phyloP scores from a whole-genome alignment of 2,113 vertebrate species.

The Rafetus swinhoei region DNA sequence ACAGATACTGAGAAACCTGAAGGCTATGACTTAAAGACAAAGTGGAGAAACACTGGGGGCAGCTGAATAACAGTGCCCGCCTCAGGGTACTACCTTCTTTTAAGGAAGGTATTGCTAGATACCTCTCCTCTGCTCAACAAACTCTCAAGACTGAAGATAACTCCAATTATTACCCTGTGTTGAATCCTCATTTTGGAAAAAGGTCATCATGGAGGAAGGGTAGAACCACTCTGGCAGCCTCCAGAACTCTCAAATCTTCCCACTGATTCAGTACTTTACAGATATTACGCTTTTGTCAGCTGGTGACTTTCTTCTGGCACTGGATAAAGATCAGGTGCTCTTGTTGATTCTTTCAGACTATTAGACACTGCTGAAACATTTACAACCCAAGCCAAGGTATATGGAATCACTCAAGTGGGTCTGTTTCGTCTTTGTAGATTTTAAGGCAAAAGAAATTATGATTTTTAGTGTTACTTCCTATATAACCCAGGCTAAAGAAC shows the following conservation, averaged over 20 bases:
- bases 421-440: neutral
- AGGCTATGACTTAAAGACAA: neutral
- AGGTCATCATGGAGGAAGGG: neutral
- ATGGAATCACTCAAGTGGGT: neutral
- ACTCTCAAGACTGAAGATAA: neutral
- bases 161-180: neutral
- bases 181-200: neutral
- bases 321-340: neutral
- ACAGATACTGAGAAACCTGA: neutral
- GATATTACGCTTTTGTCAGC: neutral
- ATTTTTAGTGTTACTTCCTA: neutral
- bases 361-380: neutral
- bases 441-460: neutral
- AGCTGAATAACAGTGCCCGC: neutral
- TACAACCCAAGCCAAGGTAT: neutral
- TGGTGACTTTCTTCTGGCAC: neutral
- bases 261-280: neutral
- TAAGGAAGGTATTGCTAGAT: neutral
- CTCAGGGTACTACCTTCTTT: slow-evolving; percentile 1
- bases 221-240: neutral
- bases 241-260: neutral
- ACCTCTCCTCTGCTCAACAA: neutral
- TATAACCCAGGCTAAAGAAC: neutral
- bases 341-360: neutral
- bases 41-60: neutral